A percentile compares a stretch with the other conserved stretches of the same genome.
phyloP scores from a whole-genome alignment of 2,113 vertebrate genomes.

The Dermatemys mawii region DNA sequence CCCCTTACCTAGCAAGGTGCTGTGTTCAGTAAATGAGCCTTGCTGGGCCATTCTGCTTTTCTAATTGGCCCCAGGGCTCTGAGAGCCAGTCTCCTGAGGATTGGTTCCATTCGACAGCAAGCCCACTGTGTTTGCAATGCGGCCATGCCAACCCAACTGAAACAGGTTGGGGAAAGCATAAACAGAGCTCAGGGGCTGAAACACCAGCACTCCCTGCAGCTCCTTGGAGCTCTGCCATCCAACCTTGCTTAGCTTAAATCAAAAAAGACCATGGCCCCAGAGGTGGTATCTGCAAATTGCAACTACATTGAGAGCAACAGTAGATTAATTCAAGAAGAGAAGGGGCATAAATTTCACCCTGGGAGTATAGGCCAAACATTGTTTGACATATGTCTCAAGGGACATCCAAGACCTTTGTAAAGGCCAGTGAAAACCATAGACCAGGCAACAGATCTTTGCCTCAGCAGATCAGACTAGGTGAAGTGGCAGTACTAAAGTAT shows the following conservation, averaged over 20 bases:
- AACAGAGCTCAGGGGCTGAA: background rate
- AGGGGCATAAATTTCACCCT: background rate
- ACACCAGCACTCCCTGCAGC: background rate
- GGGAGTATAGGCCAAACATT: background rate
- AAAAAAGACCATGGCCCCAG: background rate
- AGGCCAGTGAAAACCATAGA: background rate
- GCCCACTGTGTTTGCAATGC: background rate
- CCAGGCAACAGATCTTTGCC: background rate
- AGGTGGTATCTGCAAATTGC: background rate
- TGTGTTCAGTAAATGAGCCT: background rate
- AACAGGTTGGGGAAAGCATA: background rate
- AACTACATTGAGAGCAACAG: background rate
- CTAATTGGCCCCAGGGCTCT: background rate
- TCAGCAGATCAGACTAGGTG: background rate
- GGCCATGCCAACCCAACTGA: background rate
- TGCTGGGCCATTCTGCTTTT: background rate
- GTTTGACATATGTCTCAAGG: background rate
- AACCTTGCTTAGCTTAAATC: background rate
- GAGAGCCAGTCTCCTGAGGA: background rate
- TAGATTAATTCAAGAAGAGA: background rate
- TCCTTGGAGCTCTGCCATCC: background rate
- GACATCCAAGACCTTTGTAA: too few species aligned
- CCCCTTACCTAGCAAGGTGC: background rate
- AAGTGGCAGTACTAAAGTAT: background rate
- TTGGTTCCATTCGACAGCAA: background rate